phyloP scores from a whole-genome alignment of 2,113 vertebrate genomes.

The Esox niger region DNA sequence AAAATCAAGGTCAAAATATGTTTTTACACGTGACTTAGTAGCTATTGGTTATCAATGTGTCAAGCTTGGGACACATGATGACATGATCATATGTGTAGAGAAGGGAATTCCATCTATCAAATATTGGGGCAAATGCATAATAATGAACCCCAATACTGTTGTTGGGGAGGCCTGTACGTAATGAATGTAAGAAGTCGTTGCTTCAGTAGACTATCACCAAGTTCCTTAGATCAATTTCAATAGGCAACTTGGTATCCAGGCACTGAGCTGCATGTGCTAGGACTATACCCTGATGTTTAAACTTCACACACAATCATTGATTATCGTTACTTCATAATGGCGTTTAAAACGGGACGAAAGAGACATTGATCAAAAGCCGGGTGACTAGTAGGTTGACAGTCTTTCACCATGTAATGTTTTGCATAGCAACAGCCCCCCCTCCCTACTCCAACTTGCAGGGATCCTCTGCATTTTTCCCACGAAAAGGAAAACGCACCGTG shows the following conservation, averaged over 20 bases:
- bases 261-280: neutral
- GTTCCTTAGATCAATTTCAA: neutral
- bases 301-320: conserved; percentile 8
- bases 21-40: conserved; percentile 73
- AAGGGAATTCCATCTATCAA: neutral
- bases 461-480: conserved; percentile 48
- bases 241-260: neutral
- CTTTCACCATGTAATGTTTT: conserved; percentile 75
- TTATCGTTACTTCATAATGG: conserved; percentile 8
- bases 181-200: neutral
- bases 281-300: neutral
- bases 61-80: conserved; percentile 24
- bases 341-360: conserved; percentile 35
- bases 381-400: conserved; percentile 52
- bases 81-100: conserved; percentile 19
- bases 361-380: conserved; percentile 30
- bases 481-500: conserved; percentile 44
- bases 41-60: conserved; percentile 69
- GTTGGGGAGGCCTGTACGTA: neutral
- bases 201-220: neutral
- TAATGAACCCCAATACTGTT: neutral
- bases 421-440: conserved; percentile 78
- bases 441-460: conserved; percentile 47
- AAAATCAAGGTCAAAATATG: conserved; percentile 76
- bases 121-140: neutral